These are phyloP conservation scores for Noctua fimbriata DNA, from an alignment of 2,888 invertebrate genomes.

Conservation along the genomic window DNA sequence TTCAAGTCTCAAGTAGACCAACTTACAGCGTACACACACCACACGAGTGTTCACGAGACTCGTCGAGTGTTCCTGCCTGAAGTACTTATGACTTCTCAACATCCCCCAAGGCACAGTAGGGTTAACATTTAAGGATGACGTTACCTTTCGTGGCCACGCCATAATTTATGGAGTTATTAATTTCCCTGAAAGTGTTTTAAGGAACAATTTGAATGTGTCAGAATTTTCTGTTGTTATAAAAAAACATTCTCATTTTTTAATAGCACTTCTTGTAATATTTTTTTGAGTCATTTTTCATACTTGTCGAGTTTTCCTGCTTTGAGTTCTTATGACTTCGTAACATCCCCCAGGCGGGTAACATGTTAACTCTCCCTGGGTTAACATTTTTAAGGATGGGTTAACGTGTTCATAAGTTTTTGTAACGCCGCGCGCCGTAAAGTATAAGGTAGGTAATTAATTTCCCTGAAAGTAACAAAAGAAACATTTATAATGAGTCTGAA, in stretches of 20 bases:
- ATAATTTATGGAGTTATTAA: neutral
- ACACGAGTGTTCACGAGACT: conserved; percentile 23
- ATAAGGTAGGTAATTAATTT: neutral
- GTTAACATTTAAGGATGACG: conserved; percentile 4
- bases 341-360: neutral
- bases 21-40: neutral
- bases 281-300: neutral
- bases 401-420: neutral
- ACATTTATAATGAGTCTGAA: too few relatives aligned
- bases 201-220: neutral
- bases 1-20: neutral
- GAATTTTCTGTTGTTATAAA: neutral
- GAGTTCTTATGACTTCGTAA: too few relatives aligned
- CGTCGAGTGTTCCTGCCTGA: conserved; percentile 22
- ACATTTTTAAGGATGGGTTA: neutral
- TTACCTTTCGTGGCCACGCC: neutral
- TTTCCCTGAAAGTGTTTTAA: neutral
- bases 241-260: neutral
- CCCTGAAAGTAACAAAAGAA: neutral
- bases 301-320: neutral
- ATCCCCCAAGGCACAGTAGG: neutral
- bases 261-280: too few relatives aligned
- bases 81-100: conserved; percentile 32
- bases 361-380: neutral
- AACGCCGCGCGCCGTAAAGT: neutral